phyloP scores from a whole-genome alignment of 2,113 vertebrate genomes.

The Chamaea fasciata region DNA sequence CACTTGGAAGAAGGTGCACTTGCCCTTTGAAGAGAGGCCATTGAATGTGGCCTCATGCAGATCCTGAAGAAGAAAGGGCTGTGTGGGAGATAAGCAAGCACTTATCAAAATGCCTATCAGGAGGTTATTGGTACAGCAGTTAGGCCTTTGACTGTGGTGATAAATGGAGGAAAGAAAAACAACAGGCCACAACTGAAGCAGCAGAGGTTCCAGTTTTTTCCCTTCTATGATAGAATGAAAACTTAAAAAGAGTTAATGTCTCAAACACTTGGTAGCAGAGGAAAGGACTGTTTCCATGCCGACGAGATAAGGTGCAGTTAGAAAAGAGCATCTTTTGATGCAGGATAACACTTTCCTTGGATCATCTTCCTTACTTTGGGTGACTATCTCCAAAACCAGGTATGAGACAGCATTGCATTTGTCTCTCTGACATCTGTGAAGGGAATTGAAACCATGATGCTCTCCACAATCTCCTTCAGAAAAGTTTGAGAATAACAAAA shows the following conservation, averaged over 20 bases:
- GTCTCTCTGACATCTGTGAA: neutral
- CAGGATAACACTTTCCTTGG: neutral
- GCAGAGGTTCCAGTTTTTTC: neutral
- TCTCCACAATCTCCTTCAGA: neutral
- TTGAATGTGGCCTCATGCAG: neutral
- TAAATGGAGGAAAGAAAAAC: neutral
- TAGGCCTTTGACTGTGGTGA: neutral
- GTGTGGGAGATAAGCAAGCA: neutral
- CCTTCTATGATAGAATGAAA: neutral
- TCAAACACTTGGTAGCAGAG: neutral
- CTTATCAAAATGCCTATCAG: neutral
- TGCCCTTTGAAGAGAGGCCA: neutral
- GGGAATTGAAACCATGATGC: neutral
- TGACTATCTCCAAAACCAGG: neutral
- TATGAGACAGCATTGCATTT: neutral
- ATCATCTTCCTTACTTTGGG: neutral
- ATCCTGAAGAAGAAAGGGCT: neutral
- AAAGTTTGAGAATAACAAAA: neutral
- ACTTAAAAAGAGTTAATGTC: neutral
- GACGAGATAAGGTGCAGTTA: neutral
- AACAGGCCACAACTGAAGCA: neutral
- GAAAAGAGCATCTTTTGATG: neutral
- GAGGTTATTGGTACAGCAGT: neutral
- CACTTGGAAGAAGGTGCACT: neutral
- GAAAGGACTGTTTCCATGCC: neutral